phyloP scores from a whole-genome alignment of 2,797 vertebrate species.

The Microctenopoma steveboyesi region DNA sequence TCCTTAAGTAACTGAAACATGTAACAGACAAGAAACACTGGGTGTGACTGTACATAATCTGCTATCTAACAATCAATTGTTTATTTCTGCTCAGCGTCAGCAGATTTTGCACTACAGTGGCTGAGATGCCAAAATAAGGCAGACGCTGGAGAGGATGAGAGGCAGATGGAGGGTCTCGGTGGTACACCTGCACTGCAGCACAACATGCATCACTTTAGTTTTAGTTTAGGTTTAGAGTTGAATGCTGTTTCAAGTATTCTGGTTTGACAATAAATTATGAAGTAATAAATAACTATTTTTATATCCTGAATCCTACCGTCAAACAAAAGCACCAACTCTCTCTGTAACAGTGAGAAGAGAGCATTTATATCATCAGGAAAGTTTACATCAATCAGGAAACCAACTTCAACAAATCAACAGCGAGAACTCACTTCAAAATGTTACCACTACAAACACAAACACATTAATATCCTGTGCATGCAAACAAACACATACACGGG shows the following conservation, averaged over 20 bases:
- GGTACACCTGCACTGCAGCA: background rate
- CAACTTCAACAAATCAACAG: slow-evolving; percentile 4
- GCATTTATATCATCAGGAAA: background rate
- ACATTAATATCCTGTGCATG: background rate
- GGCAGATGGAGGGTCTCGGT: slow-evolving; percentile 17
- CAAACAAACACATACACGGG: slow-evolving; percentile 11
- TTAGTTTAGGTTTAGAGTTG: background rate
- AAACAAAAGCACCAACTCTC: no score
- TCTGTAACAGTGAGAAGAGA: background rate
- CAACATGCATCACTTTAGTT: background rate
- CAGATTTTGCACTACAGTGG: slow-evolving; percentile 2
- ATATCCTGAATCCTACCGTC: background rate
- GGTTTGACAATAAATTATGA: background rate
- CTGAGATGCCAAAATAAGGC: background rate
- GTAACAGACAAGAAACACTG: slow-evolving; percentile 11
- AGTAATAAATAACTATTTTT: background rate
- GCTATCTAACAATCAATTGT: slow-evolving; percentile 9
- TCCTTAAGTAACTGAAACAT: slow-evolving; percentile 53
- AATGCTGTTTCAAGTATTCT: background rate
- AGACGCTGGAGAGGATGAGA: slow-evolving; percentile 8
- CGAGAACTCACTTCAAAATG: background rate
- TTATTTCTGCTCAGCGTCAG: slow-evolving; percentile 15
- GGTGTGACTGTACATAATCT: slow-evolving; percentile 27
- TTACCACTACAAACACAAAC: slow-evolving; percentile 18
- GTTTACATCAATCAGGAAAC: background rate